Percentiles rank a stretch among this genome's conserved stretches.
These are phyloP conservation scores for Alligator sinensis DNA, from an alignment of 2,113 vertebrate genomes.

Conservation along the genomic window DNA sequence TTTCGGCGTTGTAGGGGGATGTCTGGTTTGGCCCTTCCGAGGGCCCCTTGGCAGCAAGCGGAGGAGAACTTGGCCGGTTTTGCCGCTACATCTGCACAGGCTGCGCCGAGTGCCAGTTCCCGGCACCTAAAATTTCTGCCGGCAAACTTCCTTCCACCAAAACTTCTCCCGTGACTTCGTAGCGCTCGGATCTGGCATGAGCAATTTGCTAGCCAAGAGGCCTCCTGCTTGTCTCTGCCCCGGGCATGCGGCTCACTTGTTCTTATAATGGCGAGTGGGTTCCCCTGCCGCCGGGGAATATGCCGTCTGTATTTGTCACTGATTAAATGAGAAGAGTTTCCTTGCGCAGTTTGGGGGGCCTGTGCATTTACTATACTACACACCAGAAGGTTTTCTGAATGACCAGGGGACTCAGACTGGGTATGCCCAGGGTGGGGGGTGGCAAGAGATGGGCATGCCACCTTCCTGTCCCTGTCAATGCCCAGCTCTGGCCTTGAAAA, in stretches of 20 bases:
- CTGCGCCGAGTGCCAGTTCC: rapidly evolving
- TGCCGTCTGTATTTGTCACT: no score
- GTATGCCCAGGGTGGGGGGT: rapidly evolving
- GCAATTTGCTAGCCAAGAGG: rapidly evolving
- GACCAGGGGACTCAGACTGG: no score
- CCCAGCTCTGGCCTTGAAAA: not conserved
- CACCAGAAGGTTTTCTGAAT: no score
- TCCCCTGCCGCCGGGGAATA: no score
- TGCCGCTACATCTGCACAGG: not conserved
- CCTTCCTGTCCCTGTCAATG: not conserved
- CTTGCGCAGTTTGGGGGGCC: no score
- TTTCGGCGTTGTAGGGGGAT: not conserved
- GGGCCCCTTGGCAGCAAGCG: not conserved
- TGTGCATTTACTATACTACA: no score
- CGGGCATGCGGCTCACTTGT: rapidly evolving
- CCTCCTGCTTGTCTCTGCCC: rapidly evolving
- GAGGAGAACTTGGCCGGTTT: not conserved
- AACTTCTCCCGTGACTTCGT: rapidly evolving
- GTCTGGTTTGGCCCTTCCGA: not conserved
- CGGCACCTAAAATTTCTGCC: rapidly evolving
- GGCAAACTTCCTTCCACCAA: rapidly evolving
- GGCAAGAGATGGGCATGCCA: not conserved
- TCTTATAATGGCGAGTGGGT: rapidly evolving
- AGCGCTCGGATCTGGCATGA: rapidly evolving
- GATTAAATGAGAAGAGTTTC: no score